A percentile compares a stretch with the other conserved stretches of the same genome.
These are phyloP conservation scores for Nematopogon swammerdamellus DNA, from an alignment of 2,888 invertebrate species.

Conservation along the genomic window DNA sequence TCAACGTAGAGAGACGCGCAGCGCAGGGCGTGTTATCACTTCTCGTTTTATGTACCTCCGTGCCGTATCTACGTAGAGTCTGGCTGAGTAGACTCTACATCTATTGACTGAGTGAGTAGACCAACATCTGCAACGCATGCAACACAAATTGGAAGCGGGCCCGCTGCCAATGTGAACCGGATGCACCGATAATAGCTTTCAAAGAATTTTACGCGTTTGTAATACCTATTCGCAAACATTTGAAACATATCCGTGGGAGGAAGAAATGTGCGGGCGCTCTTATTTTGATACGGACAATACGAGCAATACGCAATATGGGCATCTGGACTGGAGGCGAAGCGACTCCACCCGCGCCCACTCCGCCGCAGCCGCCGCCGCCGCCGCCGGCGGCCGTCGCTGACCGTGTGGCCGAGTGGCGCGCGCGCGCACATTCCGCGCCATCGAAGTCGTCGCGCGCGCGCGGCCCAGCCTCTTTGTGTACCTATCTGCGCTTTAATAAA, in stretches of 20 bases:
- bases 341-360: too few species aligned
- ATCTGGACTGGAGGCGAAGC: too few species aligned
- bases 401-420: background rate
- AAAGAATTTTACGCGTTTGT: background rate
- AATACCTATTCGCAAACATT: background rate
- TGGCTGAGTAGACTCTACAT: too few species aligned
- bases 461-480: too few species aligned
- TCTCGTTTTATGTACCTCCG: too few species aligned
- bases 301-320: too few species aligned
- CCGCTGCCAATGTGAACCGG: background rate
- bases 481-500: too few species aligned
- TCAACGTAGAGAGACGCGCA: too few species aligned
- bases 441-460: background rate
- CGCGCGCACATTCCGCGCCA: background rate
- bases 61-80: too few species aligned
- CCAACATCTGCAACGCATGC: too few species aligned
- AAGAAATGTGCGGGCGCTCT: background rate
- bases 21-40: too few species aligned
- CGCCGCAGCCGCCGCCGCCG: background rate
- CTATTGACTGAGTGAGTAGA: too few species aligned
- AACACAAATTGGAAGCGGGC: background rate
- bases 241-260: background rate
- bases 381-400: background rate
- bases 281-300: background rate
- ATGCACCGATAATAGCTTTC: background rate